Evolutionary conservation across 2,888 invertebrate genomes (phyloP), one percentile per base, ranked within the genome.

Genomic region (Protodeltote pygarga): DNA sequence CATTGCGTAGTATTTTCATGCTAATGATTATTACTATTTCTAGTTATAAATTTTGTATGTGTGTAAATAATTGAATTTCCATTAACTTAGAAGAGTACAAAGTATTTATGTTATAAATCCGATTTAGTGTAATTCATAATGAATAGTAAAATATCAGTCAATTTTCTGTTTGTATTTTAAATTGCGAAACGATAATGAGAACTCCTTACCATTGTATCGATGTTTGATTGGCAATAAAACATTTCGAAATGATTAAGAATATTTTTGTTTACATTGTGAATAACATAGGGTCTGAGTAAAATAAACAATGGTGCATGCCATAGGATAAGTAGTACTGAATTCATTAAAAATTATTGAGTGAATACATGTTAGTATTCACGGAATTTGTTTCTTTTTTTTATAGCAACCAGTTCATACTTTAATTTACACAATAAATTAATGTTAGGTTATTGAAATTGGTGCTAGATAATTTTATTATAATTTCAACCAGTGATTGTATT

Each of bases 11-110:
- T 65, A 67, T 66, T 63, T 69, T 76, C 70, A 65, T 69, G 68
- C 70, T 75, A 76, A 65, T 71, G 67, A 71, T 71, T 67, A 61
- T 52, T 60, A 64, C 53, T 65, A 65, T 74, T 72, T 75, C 65
- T 79, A 79, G 70, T 61, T 62, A 67, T 74, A 74, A 71, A 64
- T 71, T 72, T 64, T 72, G 70, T 77, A 73, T 78, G 73, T 77
- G 74, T 87, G 84, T 87, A 85, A 82, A 85, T 89, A 87, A 81
- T 81, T 77, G 70, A 81, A 81, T 83, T 85, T 89, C 81, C 84
- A 85, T 83, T 85, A 82, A 81, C 81, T 83, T 89, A 89, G 88
- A 82, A 87, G 81, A 89, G 90, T 90, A 90, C 90, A 90, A 90
- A 90, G 83, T 85, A 87, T 82, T 87, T 84, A 84, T 81, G 80